A percentile compares a stretch with the other conserved stretches of the same genome.
Evolutionary conservation across 2,113 vertebrate genomes (phyloP).

Genomic region (Dicentrarchus labrax): DNA sequence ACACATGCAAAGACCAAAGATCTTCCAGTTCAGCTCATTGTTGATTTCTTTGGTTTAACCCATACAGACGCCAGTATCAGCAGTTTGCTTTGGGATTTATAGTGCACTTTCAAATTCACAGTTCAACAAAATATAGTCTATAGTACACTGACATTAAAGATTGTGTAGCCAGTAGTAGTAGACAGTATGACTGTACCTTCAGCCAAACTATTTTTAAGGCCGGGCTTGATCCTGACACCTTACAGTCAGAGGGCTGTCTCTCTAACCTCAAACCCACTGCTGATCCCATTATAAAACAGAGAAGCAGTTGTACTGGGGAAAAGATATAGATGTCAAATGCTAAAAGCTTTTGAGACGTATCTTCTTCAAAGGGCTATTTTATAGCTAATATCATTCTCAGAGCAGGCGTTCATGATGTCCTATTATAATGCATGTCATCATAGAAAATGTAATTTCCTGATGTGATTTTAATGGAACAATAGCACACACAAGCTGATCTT

Average conservation of each 20-base stretch:
- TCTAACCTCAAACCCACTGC: constrained; percentile 41
- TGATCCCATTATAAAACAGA: constrained; percentile 41
- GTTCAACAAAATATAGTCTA: not conserved
- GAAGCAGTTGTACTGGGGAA: constrained; percentile 25
- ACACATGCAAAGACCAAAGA: not conserved
- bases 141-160: not conserved
- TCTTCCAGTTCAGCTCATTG: not conserved
- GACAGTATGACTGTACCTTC: not conserved
- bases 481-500: not conserved
- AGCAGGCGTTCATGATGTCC: constrained; percentile 15
- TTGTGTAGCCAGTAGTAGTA: too few relatives aligned
- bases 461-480: constrained; percentile 34
- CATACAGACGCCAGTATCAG: not conserved
- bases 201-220: not conserved
- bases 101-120: not conserved
- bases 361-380: constrained; percentile 36
- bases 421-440: constrained; percentile 24
- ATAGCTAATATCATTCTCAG: constrained; percentile 50
- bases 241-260: not conserved
- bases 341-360: constrained; percentile 30
- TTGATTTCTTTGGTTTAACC: constrained; percentile 1
- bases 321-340: constrained; percentile 33
- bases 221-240: constrained; percentile 9
- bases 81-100: not conserved
- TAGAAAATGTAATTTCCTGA: constrained; percentile 32